Conservation (phyloP, 2,888 invertebrate species). For the Aphrophora alni region DNA sequence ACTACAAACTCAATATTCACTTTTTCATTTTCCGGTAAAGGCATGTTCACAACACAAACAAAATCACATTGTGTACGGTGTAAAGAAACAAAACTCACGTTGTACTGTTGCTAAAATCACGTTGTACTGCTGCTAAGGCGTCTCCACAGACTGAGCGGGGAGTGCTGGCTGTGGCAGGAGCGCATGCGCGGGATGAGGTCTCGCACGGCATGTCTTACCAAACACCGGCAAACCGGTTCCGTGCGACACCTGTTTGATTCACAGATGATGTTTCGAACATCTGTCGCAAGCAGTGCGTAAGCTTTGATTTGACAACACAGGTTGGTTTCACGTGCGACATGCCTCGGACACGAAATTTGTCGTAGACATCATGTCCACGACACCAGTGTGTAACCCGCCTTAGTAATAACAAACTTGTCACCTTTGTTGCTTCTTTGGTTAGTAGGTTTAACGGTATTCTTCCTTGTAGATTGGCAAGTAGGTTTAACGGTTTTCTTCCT, state of each 20-base stretch:
- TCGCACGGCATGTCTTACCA: neutral
- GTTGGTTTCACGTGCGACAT: constrained; percentile 2
- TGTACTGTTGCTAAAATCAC: too few species aligned
- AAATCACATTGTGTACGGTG: neutral
- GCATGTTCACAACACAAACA: neutral
- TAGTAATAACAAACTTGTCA: too few species aligned
- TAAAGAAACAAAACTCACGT: too few species aligned
- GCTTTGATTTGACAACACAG: neutral
- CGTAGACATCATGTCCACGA: neutral
- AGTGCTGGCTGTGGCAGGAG: neutral
- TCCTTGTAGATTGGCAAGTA: too few species aligned
- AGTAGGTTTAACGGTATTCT: too few species aligned
- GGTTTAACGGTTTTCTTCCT: too few species aligned
- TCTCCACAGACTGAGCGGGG: too few species aligned
- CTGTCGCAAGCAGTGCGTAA: neutral
- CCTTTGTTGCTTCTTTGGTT: too few species aligned
- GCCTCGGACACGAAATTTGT: neutral
- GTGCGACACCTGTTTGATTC: neutral
- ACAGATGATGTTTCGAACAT: neutral
- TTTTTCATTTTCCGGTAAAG: constrained; percentile 9
- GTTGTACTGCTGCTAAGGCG: too few species aligned
- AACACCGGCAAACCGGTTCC: constrained; percentile 6
- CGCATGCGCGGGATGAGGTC: neutral
- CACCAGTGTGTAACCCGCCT: constrained; percentile 9
- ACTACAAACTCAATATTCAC: constrained; percentile 9